Base-by-base conservation (phyloP, 2,888 invertebrate species). In the Petrolisthes cinctipes region DNA sequence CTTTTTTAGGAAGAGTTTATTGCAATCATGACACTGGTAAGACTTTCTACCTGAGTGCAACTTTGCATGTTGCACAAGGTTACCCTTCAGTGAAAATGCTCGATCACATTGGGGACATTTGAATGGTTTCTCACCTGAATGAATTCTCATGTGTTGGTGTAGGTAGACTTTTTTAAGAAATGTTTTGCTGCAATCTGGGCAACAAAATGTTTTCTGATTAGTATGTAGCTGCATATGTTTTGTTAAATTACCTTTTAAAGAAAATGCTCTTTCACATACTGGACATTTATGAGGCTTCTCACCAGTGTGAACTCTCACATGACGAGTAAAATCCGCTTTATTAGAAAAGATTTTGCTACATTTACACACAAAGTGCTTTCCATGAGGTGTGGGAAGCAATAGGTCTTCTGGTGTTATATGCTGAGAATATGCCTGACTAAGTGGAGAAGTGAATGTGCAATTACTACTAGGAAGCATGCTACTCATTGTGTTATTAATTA, bases 211-310 rank as follows among this genome's bases (percentile, higher is more conserved):
- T 68, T 86, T 86, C 73, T 86, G 80, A 56, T 86, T 71, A 11
- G 86, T 86, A 79, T 86, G 86, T 23, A 86, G 80, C 86, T 83
- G 83, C 83, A 86, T 83, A 57, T 86, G 86, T 54, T 86, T 86
- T 14, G 86, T 86, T n/a, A 86, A 76, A 54, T 86, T 86, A n/a
- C 86, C 86, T 56, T 86, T 86, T 14, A 86, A 73, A 53, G 86
- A 86, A n/a, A 86, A 86, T 56, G 76, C 86, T 79, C 75, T 83
- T 20, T 56, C 83, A 54, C 86, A 86, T 5, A 83, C 53, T 14
- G 11, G 71, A 79, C 86, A 86, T 17, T 73, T 37, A 73, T 86
- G 86, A 56, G 86, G 86, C 54, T 80, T 86, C 79, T 86, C 86
- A 17, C 86, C 86, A 4, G 86, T 86, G 73, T 86, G 86, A 20